phyloP scores from a whole-genome alignment of 2,888 invertebrate species.

The Stegophylla sp. region DNA sequence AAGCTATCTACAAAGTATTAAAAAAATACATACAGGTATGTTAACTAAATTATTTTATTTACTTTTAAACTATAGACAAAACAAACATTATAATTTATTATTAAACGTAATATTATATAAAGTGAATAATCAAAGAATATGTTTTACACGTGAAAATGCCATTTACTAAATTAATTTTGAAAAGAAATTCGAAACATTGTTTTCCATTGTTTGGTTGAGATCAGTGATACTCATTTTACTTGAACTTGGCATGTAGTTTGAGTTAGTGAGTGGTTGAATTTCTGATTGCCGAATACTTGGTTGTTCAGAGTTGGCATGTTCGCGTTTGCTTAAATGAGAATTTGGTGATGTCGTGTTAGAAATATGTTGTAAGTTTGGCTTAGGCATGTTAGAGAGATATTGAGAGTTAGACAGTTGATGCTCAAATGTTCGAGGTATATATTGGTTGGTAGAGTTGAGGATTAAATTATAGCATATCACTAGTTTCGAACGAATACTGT shows the following conservation, averaged over 20 bases:
- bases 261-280: conserved; percentile 6
- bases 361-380: not conserved
- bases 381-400: not conserved
- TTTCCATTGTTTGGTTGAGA: conserved; percentile 30
- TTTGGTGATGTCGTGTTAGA: not conserved
- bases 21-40: conserved; percentile 45
- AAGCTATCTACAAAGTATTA: conserved; percentile 44
- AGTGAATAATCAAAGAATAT: conserved; percentile 7
- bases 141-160: conserved; percentile 26
- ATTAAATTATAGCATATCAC: conserved; percentile 22
- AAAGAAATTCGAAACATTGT: conserved; percentile 23
- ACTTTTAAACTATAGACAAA: conserved; percentile 22
- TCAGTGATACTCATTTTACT: conserved; percentile 10
- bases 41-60: conserved; percentile 14
- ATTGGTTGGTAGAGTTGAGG: conserved; percentile 8
- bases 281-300: conserved; percentile 5
- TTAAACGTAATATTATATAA: conserved; percentile 23
- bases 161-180: conserved; percentile 25
- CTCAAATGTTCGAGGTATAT: conserved; percentile 22
- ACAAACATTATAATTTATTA: conserved; percentile 32
- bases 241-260: conserved; percentile 29
- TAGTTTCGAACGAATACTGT: conserved; percentile 4
- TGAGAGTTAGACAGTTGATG: conserved; percentile 22
- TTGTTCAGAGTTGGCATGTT: conserved; percentile 11
- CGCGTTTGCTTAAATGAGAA: conserved; percentile 4